Evolutionary conservation across 2,888 invertebrate species (phyloP).

Genomic region (Sphecodes monilicornis): DNA sequence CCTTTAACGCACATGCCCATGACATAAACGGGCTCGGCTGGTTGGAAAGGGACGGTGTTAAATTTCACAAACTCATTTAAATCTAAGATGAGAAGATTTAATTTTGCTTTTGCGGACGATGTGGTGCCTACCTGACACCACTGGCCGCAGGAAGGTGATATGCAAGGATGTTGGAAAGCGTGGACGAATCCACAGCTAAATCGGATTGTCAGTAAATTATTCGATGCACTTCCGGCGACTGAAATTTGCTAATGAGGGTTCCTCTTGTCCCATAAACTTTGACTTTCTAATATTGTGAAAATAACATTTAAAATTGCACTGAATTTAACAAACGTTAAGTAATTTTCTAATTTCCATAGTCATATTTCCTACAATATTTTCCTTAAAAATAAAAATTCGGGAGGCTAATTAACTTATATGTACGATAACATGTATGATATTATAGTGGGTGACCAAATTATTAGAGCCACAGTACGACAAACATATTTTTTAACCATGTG

Average conservation of each 20-base stretch:
- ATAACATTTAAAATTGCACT: neutral
- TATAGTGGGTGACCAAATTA: no score
- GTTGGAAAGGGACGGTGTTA: neutral
- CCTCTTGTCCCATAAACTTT: neutral
- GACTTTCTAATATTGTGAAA: neutral
- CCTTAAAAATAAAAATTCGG: neutral
- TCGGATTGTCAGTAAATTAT: neutral
- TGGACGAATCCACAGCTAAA: constrained; percentile 1
- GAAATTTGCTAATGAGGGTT: neutral
- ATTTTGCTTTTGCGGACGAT: neutral
- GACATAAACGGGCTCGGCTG: neutral
- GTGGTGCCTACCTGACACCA: neutral
- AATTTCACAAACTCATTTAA: constrained; percentile 10
- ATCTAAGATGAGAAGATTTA: constrained; percentile 14
- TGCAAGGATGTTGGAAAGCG: neutral
- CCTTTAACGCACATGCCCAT: neutral
- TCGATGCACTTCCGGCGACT: neutral
- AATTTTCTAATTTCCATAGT: no score
- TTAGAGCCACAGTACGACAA: neutral
- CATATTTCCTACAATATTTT: neutral
- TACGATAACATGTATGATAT: no score
- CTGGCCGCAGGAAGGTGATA: neutral
- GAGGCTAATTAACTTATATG: neutral
- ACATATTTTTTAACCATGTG: no score
- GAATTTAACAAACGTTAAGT: no score